Conservation (phyloP, 2,888 invertebrate genomes). For the Tetragonisca angustula region DNA sequence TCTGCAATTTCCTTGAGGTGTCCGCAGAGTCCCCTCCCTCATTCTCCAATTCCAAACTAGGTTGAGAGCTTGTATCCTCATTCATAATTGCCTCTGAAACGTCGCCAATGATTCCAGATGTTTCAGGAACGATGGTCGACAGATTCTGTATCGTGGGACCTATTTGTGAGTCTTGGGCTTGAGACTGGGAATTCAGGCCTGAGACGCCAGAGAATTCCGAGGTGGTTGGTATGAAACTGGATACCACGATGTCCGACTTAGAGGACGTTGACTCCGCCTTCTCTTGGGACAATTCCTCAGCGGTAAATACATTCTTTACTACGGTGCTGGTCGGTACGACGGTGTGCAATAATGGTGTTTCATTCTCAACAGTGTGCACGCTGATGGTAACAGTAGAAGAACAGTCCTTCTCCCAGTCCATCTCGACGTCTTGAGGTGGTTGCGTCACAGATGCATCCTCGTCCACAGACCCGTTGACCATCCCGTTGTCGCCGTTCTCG, state of each 20-base stretch:
- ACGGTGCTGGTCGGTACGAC: conserved; percentile 68
- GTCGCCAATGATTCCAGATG: conserved; percentile 70
- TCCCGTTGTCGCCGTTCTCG: conserved; percentile 82
- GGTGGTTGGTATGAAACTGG: conserved; percentile 70
- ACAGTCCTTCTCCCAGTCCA: conserved; percentile 82
- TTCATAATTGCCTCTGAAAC: conserved; percentile 81
- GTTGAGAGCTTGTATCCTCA: conserved; percentile 82
- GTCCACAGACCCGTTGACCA: conserved; percentile 81
- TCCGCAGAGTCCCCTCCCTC: conserved; percentile 73
- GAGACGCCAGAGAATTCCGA: conserved; percentile 70
- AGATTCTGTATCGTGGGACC: conserved; percentile 60
- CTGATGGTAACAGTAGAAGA: conserved; percentile 71
- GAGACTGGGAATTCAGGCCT: conserved; percentile 61
- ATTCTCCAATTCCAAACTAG: conserved; percentile 79
- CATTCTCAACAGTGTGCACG: conserved; percentile 69
- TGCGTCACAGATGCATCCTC: conserved; percentile 73
- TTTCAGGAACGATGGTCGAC: conserved; percentile 55
- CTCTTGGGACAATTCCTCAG: conserved; percentile 77
- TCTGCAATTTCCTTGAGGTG: conserved; percentile 77
- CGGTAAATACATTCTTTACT: conserved; percentile 65
- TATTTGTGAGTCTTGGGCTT: conserved; percentile 56
- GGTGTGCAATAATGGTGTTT: conserved; percentile 67
- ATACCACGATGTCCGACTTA: conserved; percentile 85
- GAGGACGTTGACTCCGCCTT: conserved; percentile 84
- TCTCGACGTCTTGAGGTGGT: conserved; percentile 77